phyloP scores from a whole-genome alignment of 2,113 vertebrate species.

The Eublepharis macularius region DNA sequence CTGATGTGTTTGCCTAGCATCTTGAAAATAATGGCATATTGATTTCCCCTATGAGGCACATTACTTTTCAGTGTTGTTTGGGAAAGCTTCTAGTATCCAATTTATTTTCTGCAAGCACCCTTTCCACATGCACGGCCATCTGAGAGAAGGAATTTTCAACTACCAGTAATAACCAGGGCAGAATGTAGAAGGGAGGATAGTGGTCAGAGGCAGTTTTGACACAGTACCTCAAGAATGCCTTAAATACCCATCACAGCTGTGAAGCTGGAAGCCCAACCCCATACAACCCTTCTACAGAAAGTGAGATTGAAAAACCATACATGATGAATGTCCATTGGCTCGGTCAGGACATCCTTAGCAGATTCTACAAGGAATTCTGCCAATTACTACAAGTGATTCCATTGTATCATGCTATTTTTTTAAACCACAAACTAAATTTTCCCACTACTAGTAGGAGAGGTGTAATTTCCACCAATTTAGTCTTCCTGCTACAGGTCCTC shows the following conservation, averaged over 20 bases:
- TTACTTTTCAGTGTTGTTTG: neutral
- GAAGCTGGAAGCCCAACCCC: no score
- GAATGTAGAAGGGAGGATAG: neutral
- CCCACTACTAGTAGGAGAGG: no score
- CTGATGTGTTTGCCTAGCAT: neutral
- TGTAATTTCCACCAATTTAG: no score
- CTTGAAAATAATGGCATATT: constrained; percentile 2
- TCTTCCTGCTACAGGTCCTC: no score
- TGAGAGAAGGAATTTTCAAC: neutral
- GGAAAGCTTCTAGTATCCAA: neutral
- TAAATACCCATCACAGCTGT: neutral
- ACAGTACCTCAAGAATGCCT: neutral
- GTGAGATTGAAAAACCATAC: neutral
- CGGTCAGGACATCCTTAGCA: neutral
- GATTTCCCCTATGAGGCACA: constrained; percentile 19
- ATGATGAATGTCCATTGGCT: neutral
- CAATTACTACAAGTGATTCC: neutral
- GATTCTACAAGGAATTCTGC: no score
- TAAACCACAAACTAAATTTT: neutral
- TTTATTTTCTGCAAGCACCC: neutral
- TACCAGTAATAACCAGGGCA: neutral
- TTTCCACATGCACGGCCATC: neutral
- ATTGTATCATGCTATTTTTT: neutral
- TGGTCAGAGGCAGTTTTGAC: neutral
- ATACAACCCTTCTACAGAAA: neutral